Evolutionary conservation across 2,797 vertebrate species (phyloP).

Genomic region (Hirundo rustica): DNA sequence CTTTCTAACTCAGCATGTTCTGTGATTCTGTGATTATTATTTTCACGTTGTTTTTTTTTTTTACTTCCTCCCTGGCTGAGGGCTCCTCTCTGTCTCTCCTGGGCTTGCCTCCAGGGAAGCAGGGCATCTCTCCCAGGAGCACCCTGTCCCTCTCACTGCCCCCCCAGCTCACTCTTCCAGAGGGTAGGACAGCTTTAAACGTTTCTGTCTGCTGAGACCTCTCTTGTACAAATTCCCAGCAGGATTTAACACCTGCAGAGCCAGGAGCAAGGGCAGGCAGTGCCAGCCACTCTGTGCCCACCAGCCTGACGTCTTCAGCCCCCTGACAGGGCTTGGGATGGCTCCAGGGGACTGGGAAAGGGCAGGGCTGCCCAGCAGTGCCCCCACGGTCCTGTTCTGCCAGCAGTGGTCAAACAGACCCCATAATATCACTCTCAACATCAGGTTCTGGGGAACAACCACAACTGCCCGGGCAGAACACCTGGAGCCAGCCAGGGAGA

Average conservation of each 20-base stretch:
- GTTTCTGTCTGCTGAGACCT: not conserved
- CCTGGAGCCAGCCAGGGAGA: not conserved
- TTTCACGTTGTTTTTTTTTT: not conserved
- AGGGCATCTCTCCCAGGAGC: not conserved
- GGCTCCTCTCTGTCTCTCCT: not conserved
- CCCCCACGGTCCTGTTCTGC: fast-evolving
- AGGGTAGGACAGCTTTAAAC: not conserved
- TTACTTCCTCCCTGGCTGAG: not conserved
- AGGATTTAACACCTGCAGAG: not conserved
- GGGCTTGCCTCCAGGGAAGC: not conserved
- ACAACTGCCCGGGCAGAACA: not conserved
- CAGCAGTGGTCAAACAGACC: not conserved
- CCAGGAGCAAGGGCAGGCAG: not conserved
- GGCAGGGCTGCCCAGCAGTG: not conserved
- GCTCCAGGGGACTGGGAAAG: not conserved
- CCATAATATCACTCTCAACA: not conserved
- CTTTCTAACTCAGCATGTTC: not conserved
- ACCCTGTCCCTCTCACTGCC: not conserved
- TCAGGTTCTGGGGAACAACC: not conserved
- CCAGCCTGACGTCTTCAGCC: not conserved
- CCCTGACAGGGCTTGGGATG: not conserved
- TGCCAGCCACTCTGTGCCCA: not conserved
- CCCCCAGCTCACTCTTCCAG: not conserved
- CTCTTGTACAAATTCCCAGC: not conserved
- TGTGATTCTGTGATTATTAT: not conserved